phyloP scores from a whole-genome alignment of 1,140 invertebrate species.

The Drosophila orosa region DNA sequence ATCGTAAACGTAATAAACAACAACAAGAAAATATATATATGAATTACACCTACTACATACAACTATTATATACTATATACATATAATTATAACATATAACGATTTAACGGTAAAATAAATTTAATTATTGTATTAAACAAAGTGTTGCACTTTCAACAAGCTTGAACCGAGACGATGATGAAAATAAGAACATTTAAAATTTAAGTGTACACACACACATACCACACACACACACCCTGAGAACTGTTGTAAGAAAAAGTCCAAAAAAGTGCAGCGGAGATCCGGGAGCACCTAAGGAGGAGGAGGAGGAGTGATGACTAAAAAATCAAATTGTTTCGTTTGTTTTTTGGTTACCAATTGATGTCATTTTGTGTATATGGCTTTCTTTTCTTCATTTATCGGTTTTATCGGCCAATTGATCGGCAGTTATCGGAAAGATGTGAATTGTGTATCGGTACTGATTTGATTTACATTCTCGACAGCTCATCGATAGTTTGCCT shows the following conservation, averaged over 20 bases:
- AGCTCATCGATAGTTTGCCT: conserved; percentile 26
- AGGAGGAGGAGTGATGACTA: conserved; percentile 13
- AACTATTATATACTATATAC: conserved; percentile 75
- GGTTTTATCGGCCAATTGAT: conserved; percentile 37
- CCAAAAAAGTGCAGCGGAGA: conserved; percentile 36
- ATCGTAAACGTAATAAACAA: conserved; percentile 57
- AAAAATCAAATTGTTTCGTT: conserved; percentile 44
- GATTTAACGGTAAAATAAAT: conserved; percentile 81
- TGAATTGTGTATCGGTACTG: conserved; percentile 11
- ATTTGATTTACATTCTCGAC: conserved; percentile 22
- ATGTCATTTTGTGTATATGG: conserved; percentile 76
- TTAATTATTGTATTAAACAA: conserved; percentile 81
- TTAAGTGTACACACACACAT: conserved; percentile 44
- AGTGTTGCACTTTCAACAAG: conserved; percentile 73
- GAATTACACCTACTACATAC: conserved; percentile 74
- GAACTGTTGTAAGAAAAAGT: conserved; percentile 49
- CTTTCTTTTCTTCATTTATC: conserved; percentile 56
- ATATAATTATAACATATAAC: conserved; percentile 81
- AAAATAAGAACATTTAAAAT: conserved; percentile 44
- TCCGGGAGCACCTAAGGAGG: conserved; percentile 25
- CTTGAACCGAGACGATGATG: conserved; percentile 33
- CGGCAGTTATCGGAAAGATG: conserved; percentile 2
- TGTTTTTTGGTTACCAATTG: conserved; percentile 51
- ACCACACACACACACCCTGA: conserved; percentile 24
- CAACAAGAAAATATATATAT: conserved; percentile 41